Evolutionary conservation across 2,797 vertebrate genomes (phyloP).

Genomic region (Gallinago nigripennis): DNA sequence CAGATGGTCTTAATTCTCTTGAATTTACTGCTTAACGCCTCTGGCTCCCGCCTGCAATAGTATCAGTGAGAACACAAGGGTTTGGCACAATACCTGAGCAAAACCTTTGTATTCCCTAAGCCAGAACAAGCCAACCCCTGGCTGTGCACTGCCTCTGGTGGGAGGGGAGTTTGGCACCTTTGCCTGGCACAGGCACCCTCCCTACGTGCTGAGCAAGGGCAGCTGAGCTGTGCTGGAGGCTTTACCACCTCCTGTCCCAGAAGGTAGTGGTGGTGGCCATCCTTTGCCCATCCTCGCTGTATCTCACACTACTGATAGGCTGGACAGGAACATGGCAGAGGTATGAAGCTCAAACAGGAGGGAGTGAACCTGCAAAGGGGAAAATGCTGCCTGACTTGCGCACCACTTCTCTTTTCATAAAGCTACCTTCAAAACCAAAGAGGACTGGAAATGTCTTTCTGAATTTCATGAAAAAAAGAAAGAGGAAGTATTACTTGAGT

Average conservation of each 20-base stretch:
- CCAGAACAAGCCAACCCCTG: background rate
- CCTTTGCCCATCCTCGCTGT: background rate
- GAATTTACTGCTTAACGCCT: background rate
- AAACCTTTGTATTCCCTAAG: background rate
- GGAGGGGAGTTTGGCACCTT: background rate
- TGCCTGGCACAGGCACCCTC: background rate
- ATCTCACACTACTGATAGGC: rapidly evolving
- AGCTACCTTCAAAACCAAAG: background rate
- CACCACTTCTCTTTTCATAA: background rate
- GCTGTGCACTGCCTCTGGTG: background rate
- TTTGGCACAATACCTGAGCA: background rate
- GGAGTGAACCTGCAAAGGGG: background rate
- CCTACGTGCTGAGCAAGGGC: rapidly evolving
- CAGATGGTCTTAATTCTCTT: constrained; percentile 41
- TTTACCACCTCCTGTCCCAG: background rate
- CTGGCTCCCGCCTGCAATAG: background rate
- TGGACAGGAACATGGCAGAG: background rate
- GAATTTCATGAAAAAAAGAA: background rate
- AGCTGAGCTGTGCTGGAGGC: background rate
- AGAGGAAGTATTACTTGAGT: background rate
- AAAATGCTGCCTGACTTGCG: background rate
- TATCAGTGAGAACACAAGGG: background rate
- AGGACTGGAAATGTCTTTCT: background rate
- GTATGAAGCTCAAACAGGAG: background rate
- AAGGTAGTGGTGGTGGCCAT: background rate